Base-by-base conservation (phyloP, 2,113 vertebrate genomes). In the Melospiza melodia region DNA sequence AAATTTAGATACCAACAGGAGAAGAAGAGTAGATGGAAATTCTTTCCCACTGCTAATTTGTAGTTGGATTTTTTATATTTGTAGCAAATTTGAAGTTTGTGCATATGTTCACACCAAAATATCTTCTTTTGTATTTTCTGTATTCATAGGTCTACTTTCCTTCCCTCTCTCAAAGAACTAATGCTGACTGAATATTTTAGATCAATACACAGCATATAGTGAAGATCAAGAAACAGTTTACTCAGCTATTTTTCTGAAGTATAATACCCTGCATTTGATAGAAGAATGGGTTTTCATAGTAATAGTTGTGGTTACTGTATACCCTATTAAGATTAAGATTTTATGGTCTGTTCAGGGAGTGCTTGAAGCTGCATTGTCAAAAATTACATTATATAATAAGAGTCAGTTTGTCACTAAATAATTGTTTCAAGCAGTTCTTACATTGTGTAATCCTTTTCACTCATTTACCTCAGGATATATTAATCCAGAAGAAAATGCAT, bases 111-210 rank as follows among this genome's bases (percentile, higher is more conserved):
- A 2, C 51, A 74, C 68, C n/a, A 89, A 92, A 97, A 41, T 20
- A 4, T 90, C 35, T 39, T 91, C 35, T 33, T 95, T 88, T 85
- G 77, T 91, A 33, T 77, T 66, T 80, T 91, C 61, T 79, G 92
- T 73, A 77, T 33, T 39, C 81, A 67, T 73, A 92, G 71, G 76
- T 51, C 72, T 76, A 23, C 81, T 93, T 55, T 95, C 65, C 72
- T 95, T 89, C 67, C 68, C 86, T 74, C 31, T 95, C 37, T 78
- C 3, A 5, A 72, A 66, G 62, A 96, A 85, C 72, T 89, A 94
- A 89, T 90, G 48, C 57, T 88, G 65, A 78, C 84, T 85, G 76
- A 92, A 66, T 89, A 72, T 96, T 95, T 96, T 93, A 92, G 71
- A 96, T 95, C 93, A 58, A 90, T 75, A 87, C 41, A 11, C 33